These are phyloP conservation scores for Apodemia mormo DNA, from an alignment of 2,888 invertebrate genomes.

Conservation along the genomic window DNA sequence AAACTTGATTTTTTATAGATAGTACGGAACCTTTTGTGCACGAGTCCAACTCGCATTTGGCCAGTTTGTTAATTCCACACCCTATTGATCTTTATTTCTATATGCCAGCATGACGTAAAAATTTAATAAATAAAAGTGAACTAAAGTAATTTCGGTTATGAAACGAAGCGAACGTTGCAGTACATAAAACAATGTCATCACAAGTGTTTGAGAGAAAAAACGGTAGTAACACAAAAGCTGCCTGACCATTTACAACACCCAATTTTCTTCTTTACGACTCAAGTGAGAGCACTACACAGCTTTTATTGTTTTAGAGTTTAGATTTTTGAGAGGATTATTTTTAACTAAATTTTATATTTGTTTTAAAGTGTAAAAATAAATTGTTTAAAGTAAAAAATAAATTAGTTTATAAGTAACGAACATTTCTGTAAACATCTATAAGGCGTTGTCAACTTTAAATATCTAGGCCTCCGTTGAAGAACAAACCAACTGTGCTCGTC, in stretches of 20 bases:
- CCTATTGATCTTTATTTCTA: neutral
- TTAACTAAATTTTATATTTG: too few relatives aligned
- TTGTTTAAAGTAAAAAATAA: too few relatives aligned
- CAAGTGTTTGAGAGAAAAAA: neutral
- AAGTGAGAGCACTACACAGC: constrained; percentile 3
- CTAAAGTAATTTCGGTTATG: neutral
- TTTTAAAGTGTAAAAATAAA: too few relatives aligned
- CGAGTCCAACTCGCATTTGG: too few relatives aligned
- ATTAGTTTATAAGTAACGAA: too few relatives aligned
- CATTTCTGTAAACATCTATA: too few relatives aligned
- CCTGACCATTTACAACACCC: constrained; percentile 9
- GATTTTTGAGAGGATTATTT: too few relatives aligned
- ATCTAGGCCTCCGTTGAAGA: too few relatives aligned
- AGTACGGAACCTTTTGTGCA: too few relatives aligned
- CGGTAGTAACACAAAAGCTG: constrained; percentile 9
- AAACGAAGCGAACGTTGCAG: neutral
- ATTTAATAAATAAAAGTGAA: neutral
- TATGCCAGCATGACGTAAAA: neutral
- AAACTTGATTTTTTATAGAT: too few relatives aligned
- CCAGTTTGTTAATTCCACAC: neutral
- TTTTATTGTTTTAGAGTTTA: neutral
- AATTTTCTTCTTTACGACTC: constrained; percentile 11
- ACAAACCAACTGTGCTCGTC: too few relatives aligned
- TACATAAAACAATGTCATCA: constrained; percentile 5
- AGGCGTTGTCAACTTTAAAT: too few relatives aligned